Base-by-base conservation (phyloP, 2,113 vertebrate genomes). In the Galbula dea region DNA sequence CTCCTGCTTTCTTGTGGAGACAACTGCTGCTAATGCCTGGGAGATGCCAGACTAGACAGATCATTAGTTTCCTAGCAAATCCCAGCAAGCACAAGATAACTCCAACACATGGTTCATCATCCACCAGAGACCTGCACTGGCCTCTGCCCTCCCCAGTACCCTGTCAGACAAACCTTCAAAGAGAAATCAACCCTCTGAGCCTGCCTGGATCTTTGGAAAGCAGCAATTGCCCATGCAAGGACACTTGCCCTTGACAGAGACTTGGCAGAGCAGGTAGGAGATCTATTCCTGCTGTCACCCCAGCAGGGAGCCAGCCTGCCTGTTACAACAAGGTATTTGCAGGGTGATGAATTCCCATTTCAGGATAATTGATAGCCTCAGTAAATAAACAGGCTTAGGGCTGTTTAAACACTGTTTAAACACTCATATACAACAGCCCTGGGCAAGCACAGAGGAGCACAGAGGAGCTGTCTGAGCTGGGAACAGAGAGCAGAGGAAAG, bases 321-420 rank as follows among this genome's bases (percentile, higher is more conserved):
- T 83, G 36, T 34, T 59, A n/a, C 49, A 86, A 72, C 45, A 37
- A 4, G 32, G 32, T 8, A 13, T 76, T 63, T 62, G 62, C 34
- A 63, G 18, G 7, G 20, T 19, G 68, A 77, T 61, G 39, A 34
- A 83, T 86, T 77, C 48, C 1, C 3, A 32, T 89, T 61, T 46
- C 54, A 26, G 54, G 76, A 34, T 71, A 43, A 71, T 91, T 76
- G 78, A 69, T 26, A 63, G 72, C 58, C 55, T 74, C 13, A 5
- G 49, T 46, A 77, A 85, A 68, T 46, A 69, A 78, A 69, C 54
- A 59, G 71, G 65, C 52, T 90, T 80, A 66, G 0, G 75, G 49
- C 37, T 88, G 75, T 74, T 93, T 74, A 71, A 86, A 72, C 84
- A 84, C 36, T 85, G 78, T 67, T 92, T 74, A 71, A 86, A 77